These are phyloP conservation scores for Paradisaea rubra DNA, from an alignment of 2,113 vertebrate genomes.

Conservation along the genomic window DNA sequence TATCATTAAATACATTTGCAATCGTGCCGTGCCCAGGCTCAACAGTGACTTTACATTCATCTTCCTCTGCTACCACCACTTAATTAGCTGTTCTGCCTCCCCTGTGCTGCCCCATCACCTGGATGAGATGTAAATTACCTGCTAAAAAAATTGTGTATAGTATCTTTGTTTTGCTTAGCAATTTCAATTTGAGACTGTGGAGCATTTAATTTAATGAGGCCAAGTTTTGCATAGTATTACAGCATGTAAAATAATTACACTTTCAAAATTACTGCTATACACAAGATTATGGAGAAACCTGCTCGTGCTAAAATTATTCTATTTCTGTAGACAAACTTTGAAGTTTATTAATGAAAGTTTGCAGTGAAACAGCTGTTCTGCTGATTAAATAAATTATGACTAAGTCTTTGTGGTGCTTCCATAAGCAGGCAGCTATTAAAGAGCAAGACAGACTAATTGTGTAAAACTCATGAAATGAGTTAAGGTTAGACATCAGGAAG, in stretches of 20 bases:
- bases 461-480: not conserved
- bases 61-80: not conserved
- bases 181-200: not conserved
- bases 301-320: not conserved
- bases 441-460: not conserved
- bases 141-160: not conserved
- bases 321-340: not conserved
- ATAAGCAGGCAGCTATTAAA: not conserved
- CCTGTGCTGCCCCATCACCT: not conserved
- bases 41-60: not conserved
- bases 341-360: constrained; percentile 35
- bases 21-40: not conserved
- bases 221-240: not conserved
- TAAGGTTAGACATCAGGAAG: not conserved
- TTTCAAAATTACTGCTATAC: not conserved
- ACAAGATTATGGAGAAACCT: not conserved
- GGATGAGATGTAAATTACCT: not conserved
- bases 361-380: constrained; percentile 11
- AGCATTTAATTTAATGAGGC: not conserved
- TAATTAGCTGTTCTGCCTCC: not conserved
- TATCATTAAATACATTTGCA: not conserved
- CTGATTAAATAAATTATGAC: constrained; percentile 19
- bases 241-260: not conserved
- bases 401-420: not conserved
- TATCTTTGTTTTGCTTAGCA: not conserved